Conservation (phyloP, 2,113 vertebrate species). For the Montifringilla adamsi region DNA sequence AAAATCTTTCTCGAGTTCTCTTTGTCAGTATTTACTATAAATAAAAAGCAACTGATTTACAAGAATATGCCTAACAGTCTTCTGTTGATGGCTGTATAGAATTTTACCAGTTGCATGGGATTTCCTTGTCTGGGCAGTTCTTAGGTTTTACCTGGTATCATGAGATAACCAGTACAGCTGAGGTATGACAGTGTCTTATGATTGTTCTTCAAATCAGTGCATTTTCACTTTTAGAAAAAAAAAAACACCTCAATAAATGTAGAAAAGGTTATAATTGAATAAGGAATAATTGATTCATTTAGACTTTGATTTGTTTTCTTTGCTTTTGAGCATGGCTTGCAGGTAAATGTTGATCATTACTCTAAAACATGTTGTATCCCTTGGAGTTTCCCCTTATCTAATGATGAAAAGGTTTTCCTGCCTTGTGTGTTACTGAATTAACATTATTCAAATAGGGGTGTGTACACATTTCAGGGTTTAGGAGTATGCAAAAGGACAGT, state of each 20-base stretch:
- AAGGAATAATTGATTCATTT: neutral
- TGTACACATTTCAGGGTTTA: neutral
- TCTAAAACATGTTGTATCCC: accelerated
- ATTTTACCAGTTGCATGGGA: neutral
- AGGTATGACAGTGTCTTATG: neutral
- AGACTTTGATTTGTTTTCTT: neutral
- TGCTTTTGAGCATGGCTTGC: neutral
- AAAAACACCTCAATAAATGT: neutral
- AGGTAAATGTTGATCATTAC: neutral
- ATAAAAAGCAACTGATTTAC: neutral
- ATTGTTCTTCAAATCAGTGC: neutral
- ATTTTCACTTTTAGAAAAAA: neutral
- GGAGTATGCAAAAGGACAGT: neutral
- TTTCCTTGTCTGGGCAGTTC: neutral
- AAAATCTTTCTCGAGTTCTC: neutral
- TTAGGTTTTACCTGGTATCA: neutral
- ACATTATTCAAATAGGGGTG: neutral
- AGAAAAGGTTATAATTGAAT: neutral
- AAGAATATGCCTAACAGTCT: neutral
- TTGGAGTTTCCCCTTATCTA: neutral
- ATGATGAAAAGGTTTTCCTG: neutral
- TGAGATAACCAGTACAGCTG: neutral
- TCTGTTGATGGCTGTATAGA: neutral
- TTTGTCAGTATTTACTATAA: neutral
- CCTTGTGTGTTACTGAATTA: neutral